Conservation (phyloP, 2,797 vertebrate genomes). For the Sciurus vulgaris region DNA sequence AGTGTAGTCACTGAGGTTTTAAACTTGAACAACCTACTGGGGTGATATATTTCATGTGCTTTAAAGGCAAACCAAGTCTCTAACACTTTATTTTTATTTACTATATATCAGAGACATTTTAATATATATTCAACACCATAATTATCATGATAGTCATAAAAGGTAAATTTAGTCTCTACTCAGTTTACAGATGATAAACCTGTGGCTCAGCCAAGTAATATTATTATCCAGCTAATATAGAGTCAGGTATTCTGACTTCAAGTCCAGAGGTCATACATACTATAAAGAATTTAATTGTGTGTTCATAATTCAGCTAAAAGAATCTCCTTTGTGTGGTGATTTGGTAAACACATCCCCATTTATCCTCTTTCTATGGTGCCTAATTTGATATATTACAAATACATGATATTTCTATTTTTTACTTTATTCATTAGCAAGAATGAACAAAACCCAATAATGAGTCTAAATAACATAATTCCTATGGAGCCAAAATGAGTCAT, state of each 20-base stretch:
- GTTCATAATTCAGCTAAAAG: conserved; percentile 42
- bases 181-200: neutral
- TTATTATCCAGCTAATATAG: neutral
- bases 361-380: neutral
- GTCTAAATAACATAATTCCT: conserved; percentile 59
- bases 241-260: conserved; percentile 27
- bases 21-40: neutral
- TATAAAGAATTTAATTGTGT: conserved; percentile 41
- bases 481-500: conserved; percentile 64
- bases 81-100: neutral
- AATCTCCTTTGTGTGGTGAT: neutral
- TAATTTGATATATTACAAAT: conserved; percentile 66
- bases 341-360: conserved; percentile 14
- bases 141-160: neutral
- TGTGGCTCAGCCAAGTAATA: neutral
- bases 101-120: neutral
- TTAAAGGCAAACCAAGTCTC: neutral
- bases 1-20: neutral
- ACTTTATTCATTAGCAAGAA: conserved; percentile 66
- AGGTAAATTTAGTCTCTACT: conserved; percentile 44
- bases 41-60: neutral
- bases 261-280: neutral
- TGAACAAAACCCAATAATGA: conserved; percentile 66
- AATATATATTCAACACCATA: neutral
- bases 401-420: conserved; percentile 66